phyloP scores from a whole-genome alignment of 2,113 vertebrate species.

The Pluvialis apricaria region DNA sequence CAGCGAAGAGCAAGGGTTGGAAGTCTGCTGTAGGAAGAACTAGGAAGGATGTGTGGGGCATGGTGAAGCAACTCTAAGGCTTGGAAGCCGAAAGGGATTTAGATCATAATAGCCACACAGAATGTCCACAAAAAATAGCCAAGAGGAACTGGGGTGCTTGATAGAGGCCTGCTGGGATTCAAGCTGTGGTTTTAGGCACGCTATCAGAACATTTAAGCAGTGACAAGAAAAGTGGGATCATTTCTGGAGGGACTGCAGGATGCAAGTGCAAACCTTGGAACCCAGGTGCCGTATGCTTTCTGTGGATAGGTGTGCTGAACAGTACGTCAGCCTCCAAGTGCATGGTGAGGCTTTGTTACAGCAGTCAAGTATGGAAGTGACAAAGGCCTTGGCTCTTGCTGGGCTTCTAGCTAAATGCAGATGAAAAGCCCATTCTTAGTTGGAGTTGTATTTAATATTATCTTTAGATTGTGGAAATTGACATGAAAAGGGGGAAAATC shows the following conservation, averaged over 20 bases:
- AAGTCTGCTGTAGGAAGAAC: background rate
- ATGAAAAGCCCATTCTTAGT: background rate
- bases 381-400: background rate
- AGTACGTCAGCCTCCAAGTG: background rate
- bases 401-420: background rate
- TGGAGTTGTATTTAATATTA: background rate
- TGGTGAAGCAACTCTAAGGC: too few species aligned
- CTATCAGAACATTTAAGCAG: background rate
- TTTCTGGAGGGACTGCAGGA: background rate
- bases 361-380: background rate
- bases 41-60: too few species aligned
- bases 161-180: too few species aligned
- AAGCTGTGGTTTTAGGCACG: too few species aligned
- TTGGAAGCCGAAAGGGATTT: too few species aligned
- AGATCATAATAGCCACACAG: too few species aligned
- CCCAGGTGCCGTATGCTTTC: background rate
- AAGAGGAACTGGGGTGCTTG: too few species aligned
- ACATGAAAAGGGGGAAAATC: background rate
- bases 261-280: background rate
- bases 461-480: background rate
- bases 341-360: background rate
- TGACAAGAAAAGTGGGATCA: background rate
- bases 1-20: background rate
- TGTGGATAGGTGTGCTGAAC: background rate
- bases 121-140: too few species aligned